These are phyloP conservation scores for Temnothorax ravouxi DNA, from an alignment of 2,888 invertebrate genomes.

Conservation along the genomic window DNA sequence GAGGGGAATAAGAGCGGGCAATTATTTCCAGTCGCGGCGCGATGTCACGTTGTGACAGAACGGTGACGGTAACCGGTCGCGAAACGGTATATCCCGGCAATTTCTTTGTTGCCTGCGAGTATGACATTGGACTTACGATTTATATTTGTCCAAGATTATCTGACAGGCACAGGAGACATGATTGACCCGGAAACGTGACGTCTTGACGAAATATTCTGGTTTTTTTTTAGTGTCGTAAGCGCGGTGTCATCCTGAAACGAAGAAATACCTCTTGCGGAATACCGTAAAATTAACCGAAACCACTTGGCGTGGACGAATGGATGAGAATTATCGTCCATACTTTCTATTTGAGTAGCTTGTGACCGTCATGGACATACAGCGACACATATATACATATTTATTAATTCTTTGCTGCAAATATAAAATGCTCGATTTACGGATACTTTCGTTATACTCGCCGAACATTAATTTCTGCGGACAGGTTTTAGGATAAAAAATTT, in stretches of 20 bases:
- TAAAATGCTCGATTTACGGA: conserved; percentile 41
- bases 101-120: conserved; percentile 27
- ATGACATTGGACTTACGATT: conserved; percentile 40
- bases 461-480: not conserved
- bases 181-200: conserved; percentile 13
- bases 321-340: conserved; percentile 23
- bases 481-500: not conserved
- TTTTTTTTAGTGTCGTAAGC: conserved; percentile 3
- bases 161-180: not conserved
- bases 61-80: conserved; percentile 26
- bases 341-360: conserved; percentile 31
- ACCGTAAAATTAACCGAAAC: conserved; percentile 35
- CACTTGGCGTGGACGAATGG: not conserved
- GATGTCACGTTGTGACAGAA: conserved; percentile 20
- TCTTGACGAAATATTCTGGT: conserved; percentile 1
- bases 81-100: conserved; percentile 34
- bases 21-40: conserved; percentile 38
- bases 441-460: conserved; percentile 2
- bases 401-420: conserved; percentile 8
- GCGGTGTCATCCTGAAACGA: conserved; percentile 15
- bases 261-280: conserved; percentile 48
- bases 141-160: not conserved
- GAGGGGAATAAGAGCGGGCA: conserved; percentile 11
- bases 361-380: not conserved
- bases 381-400: not conserved